Base-by-base conservation (phyloP, 2,113 vertebrate species). In the Canis aureus region DNA sequence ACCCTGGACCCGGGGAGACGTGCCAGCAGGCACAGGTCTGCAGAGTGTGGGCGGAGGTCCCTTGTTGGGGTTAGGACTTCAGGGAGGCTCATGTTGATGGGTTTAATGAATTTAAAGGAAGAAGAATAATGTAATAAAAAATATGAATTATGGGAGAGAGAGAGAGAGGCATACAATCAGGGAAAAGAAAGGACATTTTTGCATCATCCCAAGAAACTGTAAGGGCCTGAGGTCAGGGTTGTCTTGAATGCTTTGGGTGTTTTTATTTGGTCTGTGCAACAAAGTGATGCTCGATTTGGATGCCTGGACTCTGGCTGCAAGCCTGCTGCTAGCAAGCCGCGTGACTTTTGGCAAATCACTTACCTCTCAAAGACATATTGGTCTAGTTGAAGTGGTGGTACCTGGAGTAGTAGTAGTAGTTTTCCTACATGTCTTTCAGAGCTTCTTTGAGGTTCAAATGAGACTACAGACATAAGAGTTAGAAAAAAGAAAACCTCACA, bases 181-280 rank as follows among this genome's bases (percentile, higher is more conserved):
- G 43, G 64, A 69, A 83, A 74, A 86, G n/a, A 35, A 94, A 79
- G 27, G 15, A 29, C 25, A n/a, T 62, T 92, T 83, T n/a, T 62
- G 78, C 4, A 4, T 27, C 32, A 11, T 81, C 35, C 32, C 35
- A 19, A 97, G 78, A 55, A 82, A 17, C 17, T 79, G 0, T 76
- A 17, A 96, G 62, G 66, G 55, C 27, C 16, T 3, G 11, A 76
- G 27, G 22, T 16, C n/a, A 11, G 25, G 11, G 4, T 32, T n/a
- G 35, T 67, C 92, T 80, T 73, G 67, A 93, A 32, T 22, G 23
- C 19, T 19, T 38, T 49, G 10, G 5, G 25, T 23, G 5, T 60
- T 78, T 85, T 59, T 49, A 10, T 59, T n/a, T 49, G 53, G 62
- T 92, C 22, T 91, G 1, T 86, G 23, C 57, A 59, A 74, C 38